Percentiles rank a stretch among this genome's conserved stretches.
phyloP scores from a whole-genome alignment of 2,113 vertebrate species.

The Dipodomys merriami region DNA sequence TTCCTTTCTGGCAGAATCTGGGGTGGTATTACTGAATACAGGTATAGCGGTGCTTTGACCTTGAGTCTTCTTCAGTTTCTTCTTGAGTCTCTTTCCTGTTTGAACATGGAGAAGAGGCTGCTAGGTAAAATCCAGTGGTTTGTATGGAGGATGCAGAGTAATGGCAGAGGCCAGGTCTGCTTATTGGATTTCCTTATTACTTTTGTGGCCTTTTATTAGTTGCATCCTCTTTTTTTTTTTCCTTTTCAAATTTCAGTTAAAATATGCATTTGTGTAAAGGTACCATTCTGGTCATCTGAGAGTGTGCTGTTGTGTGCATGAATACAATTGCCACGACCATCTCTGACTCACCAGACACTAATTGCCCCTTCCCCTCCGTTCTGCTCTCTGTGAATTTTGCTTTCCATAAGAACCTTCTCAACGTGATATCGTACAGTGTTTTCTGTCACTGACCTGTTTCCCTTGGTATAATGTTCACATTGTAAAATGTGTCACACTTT shows the following conservation, averaged over 20 bases:
- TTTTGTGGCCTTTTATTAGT: background rate
- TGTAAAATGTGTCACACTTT: background rate
- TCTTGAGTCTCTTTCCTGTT: background rate
- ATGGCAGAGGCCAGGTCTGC: too few relatives aligned
- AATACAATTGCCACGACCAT: accelerated
- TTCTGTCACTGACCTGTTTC: background rate
- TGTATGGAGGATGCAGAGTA: too few relatives aligned
- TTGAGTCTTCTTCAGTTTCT: background rate
- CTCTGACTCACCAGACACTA: accelerated
- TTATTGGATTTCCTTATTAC: background rate
- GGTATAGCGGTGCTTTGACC: background rate
- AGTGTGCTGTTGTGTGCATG: accelerated
- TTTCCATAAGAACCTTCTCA: background rate
- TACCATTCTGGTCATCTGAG: accelerated
- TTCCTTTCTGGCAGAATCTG: background rate
- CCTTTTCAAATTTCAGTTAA: background rate
- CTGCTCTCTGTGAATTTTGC: background rate
- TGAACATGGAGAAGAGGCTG: background rate
- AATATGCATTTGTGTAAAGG: too few relatives aligned
- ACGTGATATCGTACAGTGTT: background rate
- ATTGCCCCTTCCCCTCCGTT: background rate
- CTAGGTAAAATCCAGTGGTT: accelerated
- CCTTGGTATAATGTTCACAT: accelerated
- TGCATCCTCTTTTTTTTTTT: background rate
- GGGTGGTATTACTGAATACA: too few relatives aligned